These are phyloP conservation scores for Antitype chi DNA, from an alignment of 2,888 invertebrate genomes.

Conservation along the genomic window DNA sequence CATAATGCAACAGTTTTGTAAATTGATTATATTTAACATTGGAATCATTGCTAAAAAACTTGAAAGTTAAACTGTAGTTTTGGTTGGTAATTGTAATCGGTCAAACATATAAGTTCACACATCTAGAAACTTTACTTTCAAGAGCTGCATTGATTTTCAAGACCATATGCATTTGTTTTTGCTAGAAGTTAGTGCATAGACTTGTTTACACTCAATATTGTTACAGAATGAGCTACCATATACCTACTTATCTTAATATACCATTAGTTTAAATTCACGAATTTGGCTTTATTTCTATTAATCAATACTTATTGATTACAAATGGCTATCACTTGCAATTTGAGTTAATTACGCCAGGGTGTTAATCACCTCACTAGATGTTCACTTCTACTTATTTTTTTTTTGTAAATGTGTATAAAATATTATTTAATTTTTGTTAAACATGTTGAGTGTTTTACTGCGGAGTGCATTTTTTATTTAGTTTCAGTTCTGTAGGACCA, in stretches of 20 bases:
- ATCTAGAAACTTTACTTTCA: conserved; percentile 5
- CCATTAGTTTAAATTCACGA: conserved; percentile 22
- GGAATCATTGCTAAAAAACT: conserved; percentile 13
- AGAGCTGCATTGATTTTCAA: conserved; percentile 26
- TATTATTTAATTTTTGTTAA: conserved; percentile 83
- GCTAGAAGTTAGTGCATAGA: conserved; percentile 28
- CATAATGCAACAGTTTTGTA: conserved; percentile 5
- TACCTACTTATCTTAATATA: conserved; percentile 14
- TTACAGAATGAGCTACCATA: conserved; percentile 28
- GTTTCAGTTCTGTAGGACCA: conserved; percentile 63
- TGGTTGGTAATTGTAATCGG: conserved; percentile 28
- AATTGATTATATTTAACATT: neutral
- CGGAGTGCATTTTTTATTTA: conserved; percentile 81
- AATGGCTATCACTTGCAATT: conserved; percentile 18
- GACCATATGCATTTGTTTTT: conserved; percentile 43
- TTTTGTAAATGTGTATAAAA: conserved; percentile 86
- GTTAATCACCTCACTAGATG: conserved; percentile 13
- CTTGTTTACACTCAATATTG: conserved; percentile 37
- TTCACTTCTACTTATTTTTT: conserved; percentile 32
- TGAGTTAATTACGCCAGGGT: conserved; percentile 32
- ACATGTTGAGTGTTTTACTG: conserved; percentile 82
- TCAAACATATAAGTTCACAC: conserved; percentile 22
- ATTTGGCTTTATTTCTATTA: conserved; percentile 19
- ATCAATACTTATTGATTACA: conserved; percentile 10
- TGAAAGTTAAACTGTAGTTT: conserved; percentile 47